phyloP scores from a whole-genome alignment of 2,113 vertebrate species.

The Clupea harengus region DNA sequence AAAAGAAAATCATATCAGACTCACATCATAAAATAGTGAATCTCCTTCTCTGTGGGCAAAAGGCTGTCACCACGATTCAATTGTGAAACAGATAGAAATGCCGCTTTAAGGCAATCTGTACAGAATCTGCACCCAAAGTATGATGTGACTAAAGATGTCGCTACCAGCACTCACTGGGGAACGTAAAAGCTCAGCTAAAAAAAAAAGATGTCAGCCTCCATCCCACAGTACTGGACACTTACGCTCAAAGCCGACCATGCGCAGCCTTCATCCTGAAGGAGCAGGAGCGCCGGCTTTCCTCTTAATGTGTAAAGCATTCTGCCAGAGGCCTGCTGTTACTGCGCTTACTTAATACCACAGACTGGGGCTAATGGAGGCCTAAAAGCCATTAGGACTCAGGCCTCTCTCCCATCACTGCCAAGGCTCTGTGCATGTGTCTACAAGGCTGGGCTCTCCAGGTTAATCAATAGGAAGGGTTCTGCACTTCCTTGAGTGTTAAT shows the following conservation, averaged over 20 bases:
- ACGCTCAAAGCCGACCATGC: neutral
- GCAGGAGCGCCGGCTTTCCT: conserved; percentile 50
- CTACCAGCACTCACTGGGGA: neutral
- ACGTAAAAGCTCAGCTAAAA: no score
- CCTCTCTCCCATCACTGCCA: conserved; percentile 42
- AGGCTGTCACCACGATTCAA: neutral
- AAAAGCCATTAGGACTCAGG: conserved; percentile 65
- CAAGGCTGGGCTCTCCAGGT: conserved; percentile 49
- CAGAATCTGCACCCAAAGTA: neutral
- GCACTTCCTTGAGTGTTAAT: conserved; percentile 51
- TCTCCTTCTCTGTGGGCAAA: neutral
- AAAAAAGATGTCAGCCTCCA: neutral
- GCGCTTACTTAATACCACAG: conserved; percentile 62
- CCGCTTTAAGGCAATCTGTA: neutral
- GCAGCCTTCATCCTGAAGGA: conserved; percentile 46
- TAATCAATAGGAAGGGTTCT: conserved; percentile 59
- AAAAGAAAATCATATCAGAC: neutral
- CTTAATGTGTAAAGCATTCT: conserved; percentile 66
- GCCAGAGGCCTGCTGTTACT: conserved; percentile 65
- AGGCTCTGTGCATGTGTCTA: conserved; percentile 43
- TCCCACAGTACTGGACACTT: neutral
- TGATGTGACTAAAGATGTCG: neutral
- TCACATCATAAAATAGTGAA: neutral
- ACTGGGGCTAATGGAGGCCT: conserved; percentile 64
- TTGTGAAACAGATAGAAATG: neutral